Base-by-base conservation (phyloP, 2,888 invertebrate species). In the Mesorhabditis sp. region DNA sequence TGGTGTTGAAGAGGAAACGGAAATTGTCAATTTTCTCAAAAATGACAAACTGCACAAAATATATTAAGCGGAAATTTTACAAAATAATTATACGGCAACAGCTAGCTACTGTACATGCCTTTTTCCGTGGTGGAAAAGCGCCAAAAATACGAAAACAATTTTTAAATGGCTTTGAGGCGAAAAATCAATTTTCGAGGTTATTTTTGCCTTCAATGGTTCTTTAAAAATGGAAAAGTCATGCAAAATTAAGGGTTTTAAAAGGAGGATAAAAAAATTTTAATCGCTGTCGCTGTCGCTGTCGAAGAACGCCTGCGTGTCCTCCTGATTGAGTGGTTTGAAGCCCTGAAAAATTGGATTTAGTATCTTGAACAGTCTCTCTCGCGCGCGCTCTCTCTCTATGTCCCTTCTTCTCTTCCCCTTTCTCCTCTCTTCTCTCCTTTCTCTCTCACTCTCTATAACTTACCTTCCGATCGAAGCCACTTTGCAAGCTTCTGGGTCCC, bases 321-420 rank as follows among this genome's bases (percentile, higher is more conserved):
- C 75, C 13, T 79, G 82, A 68, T 78, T 73, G 6, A 83, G 77
- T 4, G 82, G 83, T 70, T 81, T 80, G 77, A 83, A 83, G 4
- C 83, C 83, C 82, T 82, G 68, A 62, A 80, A 78, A 43, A 44
- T 65, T 28, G 28, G 28, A 28, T 28, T 28, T 28, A 28, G 28
- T 28, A 28, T 28, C 2, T 28, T 28, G 28, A 28, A 28, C 28
- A 1, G 28, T 28, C 28, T 28, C 28, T 28, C 28, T 28, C 28
- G 28, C 28, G 28, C 28, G 28, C 28, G 28, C 28, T 28, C 28
- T 28, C 28, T 28, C 28, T 28, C 28, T 28, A 28, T 28, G 28
- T 28, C 28, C 1, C 28, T 28, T 28, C 2, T 2, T 28, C 28
- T 28, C 28, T 28, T 2, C 2, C 28, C 28, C 28, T 28, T 2